Evolutionary conservation across 2,113 vertebrate species (phyloP).

Genomic region (Amphilophus citrinellus): DNA sequence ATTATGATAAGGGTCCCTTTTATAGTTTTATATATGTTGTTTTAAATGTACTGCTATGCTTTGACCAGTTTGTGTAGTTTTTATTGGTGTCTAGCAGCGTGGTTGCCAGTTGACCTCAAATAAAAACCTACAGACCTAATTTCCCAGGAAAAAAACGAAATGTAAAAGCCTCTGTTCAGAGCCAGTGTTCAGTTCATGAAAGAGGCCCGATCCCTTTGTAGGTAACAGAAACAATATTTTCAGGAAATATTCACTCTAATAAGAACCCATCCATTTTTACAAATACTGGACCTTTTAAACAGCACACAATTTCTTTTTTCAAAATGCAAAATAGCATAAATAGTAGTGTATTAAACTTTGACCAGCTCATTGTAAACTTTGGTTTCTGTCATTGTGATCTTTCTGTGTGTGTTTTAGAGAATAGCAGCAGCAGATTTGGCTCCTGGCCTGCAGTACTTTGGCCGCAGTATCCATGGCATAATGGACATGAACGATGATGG

Average conservation of each 20-base stretch:
- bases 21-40: background rate
- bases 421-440: conserved; percentile 86
- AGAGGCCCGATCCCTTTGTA: background rate
- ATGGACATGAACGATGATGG: conserved; percentile 94
- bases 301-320: background rate
- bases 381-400: background rate
- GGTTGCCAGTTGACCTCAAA: background rate
- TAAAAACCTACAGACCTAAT: no score
- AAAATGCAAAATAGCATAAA: background rate
- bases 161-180: background rate
- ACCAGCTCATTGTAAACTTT: background rate
- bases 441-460: conserved; percentile 91
- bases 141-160: background rate
- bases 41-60: background rate
- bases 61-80: background rate
- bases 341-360: background rate
- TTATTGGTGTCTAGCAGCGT: background rate
- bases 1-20: background rate
- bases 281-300: background rate
- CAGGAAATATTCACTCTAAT: background rate
- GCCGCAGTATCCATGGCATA: conserved; percentile 91
- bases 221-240: background rate
- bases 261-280: background rate
- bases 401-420: conserved; percentile 78
- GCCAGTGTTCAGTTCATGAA: background rate